These are phyloP conservation scores for Malaclemys terrapin DNA, from an alignment of 2,113 vertebrate species.

Conservation along the genomic window DNA sequence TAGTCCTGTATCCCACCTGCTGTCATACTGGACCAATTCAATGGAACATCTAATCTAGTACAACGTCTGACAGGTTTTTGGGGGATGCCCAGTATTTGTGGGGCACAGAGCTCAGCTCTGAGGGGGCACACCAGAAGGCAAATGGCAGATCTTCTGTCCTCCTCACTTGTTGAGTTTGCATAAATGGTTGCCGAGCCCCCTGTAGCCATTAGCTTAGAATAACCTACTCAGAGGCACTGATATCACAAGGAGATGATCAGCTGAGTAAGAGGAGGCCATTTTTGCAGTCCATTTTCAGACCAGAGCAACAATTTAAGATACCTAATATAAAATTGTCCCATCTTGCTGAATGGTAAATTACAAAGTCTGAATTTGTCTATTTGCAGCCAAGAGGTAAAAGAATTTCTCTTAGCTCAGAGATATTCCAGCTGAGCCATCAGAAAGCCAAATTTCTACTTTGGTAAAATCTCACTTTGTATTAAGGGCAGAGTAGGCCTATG, in stretches of 20 bases:
- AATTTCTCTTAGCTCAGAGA: too few relatives aligned
- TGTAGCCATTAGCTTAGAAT: neutral
- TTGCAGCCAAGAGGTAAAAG: too few relatives aligned
- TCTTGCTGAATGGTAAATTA: too few relatives aligned
- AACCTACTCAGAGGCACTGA: neutral
- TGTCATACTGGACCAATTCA: neutral
- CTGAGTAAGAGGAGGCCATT: neutral
- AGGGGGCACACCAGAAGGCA: neutral
- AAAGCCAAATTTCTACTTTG: too few relatives aligned
- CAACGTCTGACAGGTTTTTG: neutral
- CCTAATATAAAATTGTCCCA: too few relatives aligned
- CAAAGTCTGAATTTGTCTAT: too few relatives aligned
- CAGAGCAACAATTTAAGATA: too few relatives aligned
- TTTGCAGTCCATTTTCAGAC: neutral
- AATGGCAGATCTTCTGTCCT: neutral
- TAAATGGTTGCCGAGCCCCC: neutral
- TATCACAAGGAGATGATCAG: neutral
- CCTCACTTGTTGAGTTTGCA: neutral
- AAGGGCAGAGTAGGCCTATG: too few relatives aligned
- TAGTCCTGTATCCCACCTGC: neutral
- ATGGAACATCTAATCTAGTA: neutral
- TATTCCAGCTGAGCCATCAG: too few relatives aligned
- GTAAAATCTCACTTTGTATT: too few relatives aligned
- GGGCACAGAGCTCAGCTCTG: neutral
- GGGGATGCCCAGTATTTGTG: neutral